Evolutionary conservation across 2,113 vertebrate species (phyloP), one percentile per base, ranked within the genome.

Genomic region (Pyrgilauda ruficollis): DNA sequence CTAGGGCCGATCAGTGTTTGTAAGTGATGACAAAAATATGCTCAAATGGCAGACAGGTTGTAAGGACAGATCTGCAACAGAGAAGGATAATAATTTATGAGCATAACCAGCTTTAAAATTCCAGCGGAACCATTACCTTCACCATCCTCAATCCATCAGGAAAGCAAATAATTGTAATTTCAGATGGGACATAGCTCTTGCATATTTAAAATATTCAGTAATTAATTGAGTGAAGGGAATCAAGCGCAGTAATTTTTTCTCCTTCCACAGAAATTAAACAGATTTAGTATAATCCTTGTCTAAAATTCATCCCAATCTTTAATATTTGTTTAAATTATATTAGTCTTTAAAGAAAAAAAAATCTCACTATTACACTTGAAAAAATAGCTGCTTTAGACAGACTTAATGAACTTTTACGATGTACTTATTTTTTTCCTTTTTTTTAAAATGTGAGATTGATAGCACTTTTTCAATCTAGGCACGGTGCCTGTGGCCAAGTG

Each of bases 91-190:
- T 62, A 55, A 87, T 52, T 41, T 83, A 73, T 9, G 7, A 87
- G 66, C 73, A 91, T 70, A 94, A 94, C 70, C 87, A 95, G 93
- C 63, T 96, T 97, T 95, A 46, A 19, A 92, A 97, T 93, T 97
- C 82, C 77, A 46, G 53, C 8, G 69, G 56, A 93, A 88, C 76
- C 49, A 67, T 73, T 92, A 88, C 41, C 22, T 69, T 75, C 70
- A 66, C 49, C 3, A 87, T 82, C 21, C 59, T 77, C 27, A 68
- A 64, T 55, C 56, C 46, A 55, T 35, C 37, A 52, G 23, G 35
- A 72, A 75, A n/a, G 15, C 35, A 72, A 84, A 33, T 24, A 87
- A 77, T 52, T 53, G 3, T 21, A 62, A 79, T 73, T 63, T 84
- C 28, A 82, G 55, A 37, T 41, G 9, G 9, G n/a, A 89, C 28